phyloP scores from a whole-genome alignment of 2,888 invertebrate species.

The Drosophila conformis region DNA sequence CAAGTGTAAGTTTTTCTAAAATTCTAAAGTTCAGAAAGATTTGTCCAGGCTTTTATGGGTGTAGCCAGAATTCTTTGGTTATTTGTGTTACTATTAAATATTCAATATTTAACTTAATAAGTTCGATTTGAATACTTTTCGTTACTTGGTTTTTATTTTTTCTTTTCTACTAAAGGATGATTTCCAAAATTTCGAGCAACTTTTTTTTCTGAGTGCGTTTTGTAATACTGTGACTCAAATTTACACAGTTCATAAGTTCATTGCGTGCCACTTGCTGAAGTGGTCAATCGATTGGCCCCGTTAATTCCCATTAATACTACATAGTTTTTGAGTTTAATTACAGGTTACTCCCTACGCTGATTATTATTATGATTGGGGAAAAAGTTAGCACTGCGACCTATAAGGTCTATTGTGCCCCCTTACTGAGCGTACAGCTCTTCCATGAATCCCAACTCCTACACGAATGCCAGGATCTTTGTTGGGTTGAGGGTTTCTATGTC shows the following conservation, averaged over 20 bases:
- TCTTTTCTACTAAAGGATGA: background rate
- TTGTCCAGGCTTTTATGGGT: background rate
- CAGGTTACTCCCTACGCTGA: background rate
- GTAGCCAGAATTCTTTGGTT: background rate
- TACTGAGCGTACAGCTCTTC: no score
- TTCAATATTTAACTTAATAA: background rate
- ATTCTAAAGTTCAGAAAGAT: background rate
- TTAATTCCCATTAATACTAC: background rate
- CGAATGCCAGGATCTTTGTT: no score
- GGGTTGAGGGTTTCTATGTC: no score
- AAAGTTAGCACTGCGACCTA: no score
- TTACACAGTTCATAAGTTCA: background rate
- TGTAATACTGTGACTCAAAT: background rate
- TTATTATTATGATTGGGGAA: background rate
- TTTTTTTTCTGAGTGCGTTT: background rate
- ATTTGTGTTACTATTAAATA: background rate
- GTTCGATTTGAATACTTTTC: background rate
- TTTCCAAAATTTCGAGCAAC: background rate
- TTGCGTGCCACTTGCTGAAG: background rate
- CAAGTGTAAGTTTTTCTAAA: background rate
- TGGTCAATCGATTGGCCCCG: background rate
- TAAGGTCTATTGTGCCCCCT: no score
- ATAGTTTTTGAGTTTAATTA: constrained; percentile 1
- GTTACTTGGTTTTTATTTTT: background rate
- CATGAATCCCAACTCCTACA: no score